These are phyloP conservation scores for Tamandua tetradactyla DNA, from an alignment of 2,797 vertebrate species.

Conservation along the genomic window DNA sequence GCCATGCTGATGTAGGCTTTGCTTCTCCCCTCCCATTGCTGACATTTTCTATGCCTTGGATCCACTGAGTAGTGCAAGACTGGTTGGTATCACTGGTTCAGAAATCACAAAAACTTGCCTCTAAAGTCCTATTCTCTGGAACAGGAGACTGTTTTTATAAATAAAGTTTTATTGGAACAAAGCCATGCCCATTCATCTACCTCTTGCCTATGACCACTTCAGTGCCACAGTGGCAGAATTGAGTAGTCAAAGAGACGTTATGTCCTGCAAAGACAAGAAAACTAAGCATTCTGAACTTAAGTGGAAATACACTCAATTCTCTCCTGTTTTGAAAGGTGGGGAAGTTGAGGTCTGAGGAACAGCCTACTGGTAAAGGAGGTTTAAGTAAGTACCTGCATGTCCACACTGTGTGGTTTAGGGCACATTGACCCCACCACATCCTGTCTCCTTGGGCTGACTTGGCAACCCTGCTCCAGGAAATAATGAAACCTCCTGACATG, in stretches of 20 bases:
- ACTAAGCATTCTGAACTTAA: constrained; percentile 3
- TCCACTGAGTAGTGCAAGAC: neutral
- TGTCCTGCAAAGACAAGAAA: neutral
- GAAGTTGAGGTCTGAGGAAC: neutral
- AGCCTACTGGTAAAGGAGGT: neutral
- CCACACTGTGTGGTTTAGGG: neutral
- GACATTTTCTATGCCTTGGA: neutral
- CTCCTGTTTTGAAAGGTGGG: neutral
- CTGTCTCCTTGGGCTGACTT: neutral
- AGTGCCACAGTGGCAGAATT: neutral
- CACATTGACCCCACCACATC: too few species aligned
- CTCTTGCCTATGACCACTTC: neutral
- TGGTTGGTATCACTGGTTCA: neutral
- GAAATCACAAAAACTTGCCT: neutral
- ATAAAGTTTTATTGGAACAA: neutral
- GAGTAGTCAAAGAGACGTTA: neutral
- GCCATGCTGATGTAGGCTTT: neutral
- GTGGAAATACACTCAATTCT: constrained; percentile 66
- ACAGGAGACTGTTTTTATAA: neutral
- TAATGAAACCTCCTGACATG: too few species aligned
- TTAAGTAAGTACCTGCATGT: neutral
- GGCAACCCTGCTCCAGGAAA: neutral
- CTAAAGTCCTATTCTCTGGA: neutral
- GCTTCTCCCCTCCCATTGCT: neutral
- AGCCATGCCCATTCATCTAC: neutral